Evolutionary conservation across 2,113 vertebrate species (phyloP).

Genomic region (Philantomba maxwellii): DNA sequence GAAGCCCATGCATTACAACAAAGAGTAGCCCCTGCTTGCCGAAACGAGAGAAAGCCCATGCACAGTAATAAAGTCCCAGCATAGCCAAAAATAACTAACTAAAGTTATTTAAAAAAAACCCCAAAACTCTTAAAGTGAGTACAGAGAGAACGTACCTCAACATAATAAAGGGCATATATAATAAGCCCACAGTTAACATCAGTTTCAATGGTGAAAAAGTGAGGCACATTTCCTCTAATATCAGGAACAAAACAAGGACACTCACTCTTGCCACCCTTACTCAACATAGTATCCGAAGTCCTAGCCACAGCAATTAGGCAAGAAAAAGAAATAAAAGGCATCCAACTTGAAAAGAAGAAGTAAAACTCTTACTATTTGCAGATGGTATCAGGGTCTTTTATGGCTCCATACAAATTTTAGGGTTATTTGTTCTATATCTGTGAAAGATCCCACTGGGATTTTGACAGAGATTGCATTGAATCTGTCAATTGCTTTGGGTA

Average conservation of each 20-base stretch:
- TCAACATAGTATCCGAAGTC: background rate
- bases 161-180: background rate
- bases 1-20: background rate
- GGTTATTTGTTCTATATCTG: background rate
- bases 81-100: background rate
- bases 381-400: background rate
- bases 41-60: background rate
- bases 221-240: background rate
- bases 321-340: background rate
- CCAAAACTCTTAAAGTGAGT: background rate
- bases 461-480: background rate
- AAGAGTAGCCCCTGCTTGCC: background rate
- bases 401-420: background rate
- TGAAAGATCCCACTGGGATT: background rate
- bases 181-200: background rate
- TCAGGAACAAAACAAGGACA: background rate
- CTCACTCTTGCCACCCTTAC: background rate
- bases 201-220: background rate
- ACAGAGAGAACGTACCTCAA: background rate
- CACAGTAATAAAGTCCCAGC: background rate
- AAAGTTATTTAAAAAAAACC: background rate
- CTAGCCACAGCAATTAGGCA: background rate
- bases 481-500: background rate
- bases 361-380: background rate
- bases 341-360: background rate